These are phyloP conservation scores for Pyrgilauda ruficollis DNA, from an alignment of 2,113 vertebrate species.

Conservation along the genomic window DNA sequence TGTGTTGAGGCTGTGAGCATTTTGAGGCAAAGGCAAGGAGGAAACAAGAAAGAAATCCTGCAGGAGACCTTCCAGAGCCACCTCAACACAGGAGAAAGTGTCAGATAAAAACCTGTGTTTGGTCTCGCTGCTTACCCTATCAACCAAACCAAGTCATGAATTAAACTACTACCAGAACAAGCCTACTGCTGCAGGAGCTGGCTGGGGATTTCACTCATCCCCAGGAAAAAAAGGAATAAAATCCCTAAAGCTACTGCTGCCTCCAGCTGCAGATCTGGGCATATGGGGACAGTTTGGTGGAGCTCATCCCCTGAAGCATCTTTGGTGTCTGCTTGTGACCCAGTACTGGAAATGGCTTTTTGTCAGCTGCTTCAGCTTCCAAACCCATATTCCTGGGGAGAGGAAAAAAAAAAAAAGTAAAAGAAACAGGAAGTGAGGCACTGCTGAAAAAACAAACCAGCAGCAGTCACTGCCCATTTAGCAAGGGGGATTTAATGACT, in stretches of 20 bases:
- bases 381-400: conserved; percentile 61
- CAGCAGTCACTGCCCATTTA: background rate
- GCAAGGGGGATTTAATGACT: rapidly evolving
- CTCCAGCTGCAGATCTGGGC: conserved; percentile 68
- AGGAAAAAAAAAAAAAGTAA: background rate
- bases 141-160: background rate
- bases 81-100: background rate
- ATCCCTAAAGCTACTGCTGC: background rate
- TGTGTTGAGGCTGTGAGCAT: background rate
- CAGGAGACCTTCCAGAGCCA: background rate
- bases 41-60: background rate
- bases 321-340: conserved; percentile 67
- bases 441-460: background rate
- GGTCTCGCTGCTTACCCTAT: background rate
- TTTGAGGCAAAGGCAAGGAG: background rate
- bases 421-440: background rate
- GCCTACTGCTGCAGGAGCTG: background rate
- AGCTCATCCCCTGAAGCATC: conserved; percentile 57
- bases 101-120: background rate
- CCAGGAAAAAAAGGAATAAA: background rate
- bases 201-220: background rate
- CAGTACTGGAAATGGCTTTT: conserved; percentile 70
- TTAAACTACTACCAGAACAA: background rate
- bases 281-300: conserved; percentile 32
- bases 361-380: conserved; percentile 60